Base-by-base conservation (phyloP, 2,113 vertebrate species). In the Nanorana parkeri region DNA sequence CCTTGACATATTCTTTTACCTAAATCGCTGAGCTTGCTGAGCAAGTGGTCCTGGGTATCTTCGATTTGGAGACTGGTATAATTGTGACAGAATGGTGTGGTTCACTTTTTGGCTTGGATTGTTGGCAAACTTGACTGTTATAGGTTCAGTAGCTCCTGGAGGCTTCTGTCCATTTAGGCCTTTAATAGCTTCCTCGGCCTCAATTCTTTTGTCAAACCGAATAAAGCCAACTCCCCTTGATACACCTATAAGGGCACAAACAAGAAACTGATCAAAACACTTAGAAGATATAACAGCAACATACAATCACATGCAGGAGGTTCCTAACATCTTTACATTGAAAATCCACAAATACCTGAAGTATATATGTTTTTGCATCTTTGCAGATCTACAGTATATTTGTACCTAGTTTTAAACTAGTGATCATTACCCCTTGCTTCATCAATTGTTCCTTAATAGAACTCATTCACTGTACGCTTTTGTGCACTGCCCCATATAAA, bases 81-180 rank as follows among this genome's bases (percentile, higher is more conserved):
- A 94, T 91, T 99, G 98, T 20, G 97, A 98, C 83, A 99, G 95
- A 90, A 99, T 94, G 20, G 98, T 97, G 92, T 99, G 98, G 90
- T 93, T 99, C 76, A 91, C 96, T 95, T 99, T 99, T 95, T 99
- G 98, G 92, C 98, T 99, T 88, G 98, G 98, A 91, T 98, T 99
- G 91, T 99, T 99, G 75, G 98, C 98, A 89, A 99, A 99, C 93
- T 99, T 99, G 87, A 99, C 98, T 51, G 98, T 99, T 86, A 99
- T 98, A 65, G 98, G 97, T 87, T 99, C 98, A 2, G 97, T 94
- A 90, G 96, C 96, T 84, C 94, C 92, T 3, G 97, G 95, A 51
- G 98, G 98, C 90, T 99, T 99, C 93, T 99, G 98, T 76, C 98
- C 97, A 85, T 99, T 99, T 84, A 99, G 94, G 65, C 97, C 97